Evolutionary conservation across 2,888 invertebrate genomes (phyloP).

Genomic region (Acanthoscelides obtectus): DNA sequence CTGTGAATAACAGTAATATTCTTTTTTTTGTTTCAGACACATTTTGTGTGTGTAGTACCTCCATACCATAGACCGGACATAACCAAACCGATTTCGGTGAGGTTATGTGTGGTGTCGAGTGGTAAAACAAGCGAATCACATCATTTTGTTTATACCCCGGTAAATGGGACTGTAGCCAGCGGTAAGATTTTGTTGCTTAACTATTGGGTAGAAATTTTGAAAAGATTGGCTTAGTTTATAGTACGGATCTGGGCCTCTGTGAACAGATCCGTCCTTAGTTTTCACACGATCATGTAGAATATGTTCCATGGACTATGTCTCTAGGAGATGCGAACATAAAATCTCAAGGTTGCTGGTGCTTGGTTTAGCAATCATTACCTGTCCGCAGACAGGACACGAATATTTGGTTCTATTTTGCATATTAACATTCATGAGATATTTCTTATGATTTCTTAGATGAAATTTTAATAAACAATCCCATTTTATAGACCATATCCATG

Average conservation of each 20-base stretch:
- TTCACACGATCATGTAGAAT: background rate
- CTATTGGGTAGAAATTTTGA: background rate
- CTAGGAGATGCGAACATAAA: background rate
- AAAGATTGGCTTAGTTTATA: background rate
- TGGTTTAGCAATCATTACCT: too few relatives aligned
- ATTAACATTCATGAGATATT: too few relatives aligned
- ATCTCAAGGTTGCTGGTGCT: too few relatives aligned
- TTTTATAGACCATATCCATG: background rate
- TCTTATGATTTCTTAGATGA: too few relatives aligned
- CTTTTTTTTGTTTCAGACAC: conserved; percentile 58
- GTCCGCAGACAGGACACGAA: too few relatives aligned
- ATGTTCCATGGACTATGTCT: background rate
- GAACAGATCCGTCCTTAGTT: background rate
- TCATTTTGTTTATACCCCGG: conserved; percentile 74
- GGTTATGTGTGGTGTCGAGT: conserved; percentile 76
- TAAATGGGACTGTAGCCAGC: conserved; percentile 44
- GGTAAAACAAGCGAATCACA: conserved; percentile 85
- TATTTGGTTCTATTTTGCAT: too few relatives aligned
- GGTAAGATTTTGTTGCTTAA: conserved; percentile 38
- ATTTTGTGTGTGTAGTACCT: conserved; percentile 82
- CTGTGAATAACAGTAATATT: conserved; percentile 2
- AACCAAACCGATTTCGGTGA: conserved; percentile 66
- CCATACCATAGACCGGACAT: conserved; percentile 67
- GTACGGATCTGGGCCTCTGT: background rate
- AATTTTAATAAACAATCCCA: too few relatives aligned